Evolutionary conservation across 2,888 invertebrate species (phyloP), one percentile per base, ranked within the genome.

Genomic region (Xestia c-nigrum): DNA sequence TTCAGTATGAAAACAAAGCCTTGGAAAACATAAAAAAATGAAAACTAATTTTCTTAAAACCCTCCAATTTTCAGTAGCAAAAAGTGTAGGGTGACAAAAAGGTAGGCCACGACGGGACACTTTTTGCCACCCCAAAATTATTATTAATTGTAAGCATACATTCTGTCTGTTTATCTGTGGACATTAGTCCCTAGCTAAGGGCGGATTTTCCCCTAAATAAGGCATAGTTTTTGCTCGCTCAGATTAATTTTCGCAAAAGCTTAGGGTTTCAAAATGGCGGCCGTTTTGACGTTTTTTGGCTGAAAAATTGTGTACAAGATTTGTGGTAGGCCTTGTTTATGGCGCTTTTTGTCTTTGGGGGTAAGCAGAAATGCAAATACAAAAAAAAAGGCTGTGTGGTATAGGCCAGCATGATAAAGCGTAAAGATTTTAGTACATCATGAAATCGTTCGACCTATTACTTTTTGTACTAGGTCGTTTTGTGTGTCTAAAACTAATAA

Each of bases 141-240:
- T 96, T 95, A 96, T 95, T 94, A 96, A 96, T 96, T 89, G 94
- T 86, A 87, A 91, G 91, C 94, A 95, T 95, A 95, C 92, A 95
- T 95, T 92, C 88, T 90, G 90, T 89, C 91, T 94, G 95, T 94
- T 96, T 96, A 95, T 96, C 96, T 95, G 88, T 88, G 91, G 92
- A 91, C 89, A 90, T 91, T 89, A 91, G 91, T 92, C 94, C 89
- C 90, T 88, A 90, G 87, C 93, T 87, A 83, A 78, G 90, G 94
- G 93, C 86, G 84, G 90, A 91, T 90, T 90, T 91, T 91, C 90
- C 93, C 91, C 93, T 63, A 95, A 95, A 95, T 94, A 94, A 95
- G 95, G 93, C 90, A 90, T 94, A 94, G 94, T 96, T 96, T 96
- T 96, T 95, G 94, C 89, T 67, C 78, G 74, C 77, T 66, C 73